A percentile compares a stretch with the other conserved stretches of the same genome.
phyloP scores from a whole-genome alignment of 2,797 vertebrate genomes.

The Potorous gilbertii region DNA sequence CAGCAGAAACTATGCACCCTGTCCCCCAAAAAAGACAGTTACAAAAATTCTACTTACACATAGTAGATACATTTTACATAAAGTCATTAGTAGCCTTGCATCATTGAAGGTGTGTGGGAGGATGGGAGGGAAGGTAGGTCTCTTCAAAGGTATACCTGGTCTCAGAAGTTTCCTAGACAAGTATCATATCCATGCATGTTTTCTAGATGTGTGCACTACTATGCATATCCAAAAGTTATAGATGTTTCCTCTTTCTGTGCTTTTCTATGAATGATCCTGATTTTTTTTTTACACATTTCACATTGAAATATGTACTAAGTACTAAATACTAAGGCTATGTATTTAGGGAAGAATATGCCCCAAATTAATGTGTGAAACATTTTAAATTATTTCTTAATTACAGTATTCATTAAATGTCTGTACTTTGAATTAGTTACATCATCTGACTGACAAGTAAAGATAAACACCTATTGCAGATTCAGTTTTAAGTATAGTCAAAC shows the following conservation, averaged over 20 bases:
- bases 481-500: not conserved
- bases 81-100: not conserved
- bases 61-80: not conserved
- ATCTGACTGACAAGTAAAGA: not conserved
- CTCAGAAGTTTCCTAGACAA: not conserved
- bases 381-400: not conserved
- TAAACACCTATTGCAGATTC: not conserved
- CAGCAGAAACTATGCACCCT: too few species aligned
- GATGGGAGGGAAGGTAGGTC: not conserved
- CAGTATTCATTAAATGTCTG: not conserved
- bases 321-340: too few species aligned
- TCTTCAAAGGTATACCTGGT: not conserved
- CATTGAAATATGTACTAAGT: not conserved
- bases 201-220: not conserved
- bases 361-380: not conserved
- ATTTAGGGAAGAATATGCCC: not conserved
- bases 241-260: not conserved
- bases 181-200: not conserved
- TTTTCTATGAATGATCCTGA: not conserved
- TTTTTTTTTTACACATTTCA: not conserved
- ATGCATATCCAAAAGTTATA: not conserved
- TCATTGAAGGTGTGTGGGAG: not conserved
- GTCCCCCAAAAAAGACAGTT: not conserved
- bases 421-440: not conserved
- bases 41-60: not conserved